Base-by-base conservation (phyloP, 1,140 invertebrate species). In the Cecropterus lyciades region DNA sequence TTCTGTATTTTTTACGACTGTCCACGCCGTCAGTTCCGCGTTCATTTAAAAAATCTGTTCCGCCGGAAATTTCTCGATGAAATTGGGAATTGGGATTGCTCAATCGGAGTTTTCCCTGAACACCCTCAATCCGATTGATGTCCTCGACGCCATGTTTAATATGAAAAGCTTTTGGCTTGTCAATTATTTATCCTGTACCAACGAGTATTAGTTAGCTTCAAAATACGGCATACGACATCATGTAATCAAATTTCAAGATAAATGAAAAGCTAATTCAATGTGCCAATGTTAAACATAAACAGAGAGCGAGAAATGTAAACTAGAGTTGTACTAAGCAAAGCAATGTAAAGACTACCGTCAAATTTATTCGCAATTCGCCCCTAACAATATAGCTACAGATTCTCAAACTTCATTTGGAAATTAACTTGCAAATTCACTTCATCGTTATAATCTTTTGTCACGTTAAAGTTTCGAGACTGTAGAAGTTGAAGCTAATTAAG, bases 361-460 rank as follows among this genome's bases (percentile, higher is more conserved):
- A 62, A 62, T 62, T 62, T 62, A 62, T 62, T 49, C 57, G n/a
- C 15, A 49, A 62, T 62, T 15, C 46, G 6, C 57, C 11, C 57
- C 13, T 16, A 10, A 62, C 57, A 62, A 49, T 62, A 16, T 49
- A 62, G 57, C 57, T 37, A 49, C 57, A 62, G 27, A 62, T 62
- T 62, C 30, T 48, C 45, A 48, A 62, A 62, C 45, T 62, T 49
- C 27, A 49, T 62, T 49, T 17, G 1, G n/a, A 62, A 62, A 62
- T 62, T 62, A 62, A 62, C 59, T 62, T 49, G 59, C 45, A 62
- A 62, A 62, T 62, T 62, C 59, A 62, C 45, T 62, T 49, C 46
- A 62, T 51, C 59, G 59, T 62, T 62, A 62, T 62, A 62, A 62
- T 62, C 59, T 62, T 62, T 62, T 62, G 59, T 62, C 59, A 62